Base-by-base conservation (phyloP, 2,797 vertebrate species). In the Pagetopsis macropterus region DNA sequence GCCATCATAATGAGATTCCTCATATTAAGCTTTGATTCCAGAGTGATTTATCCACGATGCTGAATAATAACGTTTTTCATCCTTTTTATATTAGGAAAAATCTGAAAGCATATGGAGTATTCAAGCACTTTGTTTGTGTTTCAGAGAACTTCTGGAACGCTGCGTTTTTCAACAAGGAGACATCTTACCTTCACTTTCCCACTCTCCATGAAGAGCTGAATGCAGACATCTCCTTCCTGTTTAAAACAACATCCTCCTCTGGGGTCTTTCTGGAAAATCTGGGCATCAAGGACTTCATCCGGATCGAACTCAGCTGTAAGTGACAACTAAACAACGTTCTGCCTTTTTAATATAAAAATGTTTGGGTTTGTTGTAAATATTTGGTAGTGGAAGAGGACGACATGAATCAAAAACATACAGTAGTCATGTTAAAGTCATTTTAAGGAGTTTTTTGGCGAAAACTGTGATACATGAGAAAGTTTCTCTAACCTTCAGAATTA, bases 191-290 rank as follows among this genome's bases (percentile, higher is more conserved):
- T 54, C 97, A 98, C 90, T 99, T 99, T 45, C 97, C 98, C 14
- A 98, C 97, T 13, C 96, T 99, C 78, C 95, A 97, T 0, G 97
- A 95, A 64, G 97, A 99, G 82, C 93, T 98, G 46, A 98, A 96
- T 2, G 97, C 96, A 6, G 98, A 99, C 72, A 94, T 99, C 33
- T 96, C 97, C 16, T 98, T 99, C 91, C 95, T 97, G 81, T 99
- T 99, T 77, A 99, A 99, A 91, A 99, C 97, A 27, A 95, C 94
- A 13, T 95, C 96, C n/a, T 95, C 94, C 1, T 97, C 96, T 1
- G 98, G 98, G 37, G 94, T 99, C 10, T 98, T 99, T 92, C 90
- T 99, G 89, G 98, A 99, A 89, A 99, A 98, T 83, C 90, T 99
- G 67, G 97, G 97, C 77, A 98, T 98, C 87, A 97, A 95, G 46